Evolutionary conservation across 2,113 vertebrate genomes (phyloP), one percentile per base, ranked within the genome.

Genomic region (Pipa parva): DNA sequence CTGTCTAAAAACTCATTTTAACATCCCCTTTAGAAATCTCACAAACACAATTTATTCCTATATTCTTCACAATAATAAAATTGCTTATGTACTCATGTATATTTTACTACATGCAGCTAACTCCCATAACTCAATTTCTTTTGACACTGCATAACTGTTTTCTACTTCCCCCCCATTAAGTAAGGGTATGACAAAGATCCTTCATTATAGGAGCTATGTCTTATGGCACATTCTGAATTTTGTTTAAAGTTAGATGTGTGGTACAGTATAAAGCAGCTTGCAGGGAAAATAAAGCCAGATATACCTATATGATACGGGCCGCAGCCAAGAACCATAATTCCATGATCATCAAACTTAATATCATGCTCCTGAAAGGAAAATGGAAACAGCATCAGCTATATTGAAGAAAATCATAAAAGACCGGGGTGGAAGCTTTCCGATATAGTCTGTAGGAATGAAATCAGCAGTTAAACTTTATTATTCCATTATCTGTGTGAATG

Each of bases 231-330:
- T 7, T 39, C 4, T 2, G 37, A 15, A 13, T 13, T 15, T 42
- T 42, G 6, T 42, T 42, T 42, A 15, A 42, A 42, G 5, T 42
- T 12, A 42, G n/a, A 42, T 42, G 17, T 1, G 2, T 5, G 15
- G n/a, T 13, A 42, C 15, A 18, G 15, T 13, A 12, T 18, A 42
- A n/a, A 42, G 39, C 39, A 42, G 39, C 39, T n/a, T 3, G 39
- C 39, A 42, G 12, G 12, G 27, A 55, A 25, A 75, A 54, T 1
- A 58, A 74, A 79, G 59, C 13, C 72, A 72, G 75, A 66, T 87
- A 92, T 85, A 98, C 94, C 94, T 69, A 97, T 99, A 76, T 97
- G 95, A 78, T 98, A 99, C 0, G 95, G 95, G 63, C 96, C 96
- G 80, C 96, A 98, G 62, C 95, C 93, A 71, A 99, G 77, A 74